Evolutionary conservation across 2,113 vertebrate genomes (phyloP), one percentile per base, ranked within the genome.

Genomic region (Lycocorax pyrrhopterus): DNA sequence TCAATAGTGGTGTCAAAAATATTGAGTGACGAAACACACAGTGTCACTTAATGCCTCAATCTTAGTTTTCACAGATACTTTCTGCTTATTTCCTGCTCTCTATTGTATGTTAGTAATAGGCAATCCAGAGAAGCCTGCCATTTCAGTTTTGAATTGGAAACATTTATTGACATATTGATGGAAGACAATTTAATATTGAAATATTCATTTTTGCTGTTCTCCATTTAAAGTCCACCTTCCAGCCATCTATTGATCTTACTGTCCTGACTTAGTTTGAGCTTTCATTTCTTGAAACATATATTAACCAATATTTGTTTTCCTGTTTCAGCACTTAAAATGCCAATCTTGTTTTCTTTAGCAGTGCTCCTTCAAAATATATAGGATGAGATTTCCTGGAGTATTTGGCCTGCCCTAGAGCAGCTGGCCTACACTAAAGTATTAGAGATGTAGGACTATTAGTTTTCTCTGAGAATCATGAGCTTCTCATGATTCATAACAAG

Each of bases 1-100:
- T 67, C 35, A 55, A 67, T 33, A 93, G n/a, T 0, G 0, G 10
- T 2, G 0, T 13, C 44, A 77, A 73, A 92, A 82, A 11, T 32
- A 90, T 30, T 2, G 4, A 83, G 19, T 25, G 10, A 22, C 8
- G 8, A 85, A 79, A 23, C 7, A 11, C 14, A 13, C 9, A 56
- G 22, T 43, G 29, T 68, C 22, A 16, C 6, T 33, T 55, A 66
- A 26, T 75, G 32, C 33, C 35, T 85, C 67, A 56, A 1, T 80
- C 20, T 85, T 33, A 39, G 30, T 59, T 91, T 89, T 78, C 52
- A 67, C 16, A 30, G 66, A 19, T 7, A 26, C 1, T 66, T 93
- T 47, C 19, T 72, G 12, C 25, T 29, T 44, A 68, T 68, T 89
- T 86, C 21, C 23, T 52, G 27, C 13, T n/a, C 10, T 49, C 13